These are phyloP conservation scores for Pogona vitticeps DNA, from an alignment of 2,113 vertebrate species.

Conservation along the genomic window DNA sequence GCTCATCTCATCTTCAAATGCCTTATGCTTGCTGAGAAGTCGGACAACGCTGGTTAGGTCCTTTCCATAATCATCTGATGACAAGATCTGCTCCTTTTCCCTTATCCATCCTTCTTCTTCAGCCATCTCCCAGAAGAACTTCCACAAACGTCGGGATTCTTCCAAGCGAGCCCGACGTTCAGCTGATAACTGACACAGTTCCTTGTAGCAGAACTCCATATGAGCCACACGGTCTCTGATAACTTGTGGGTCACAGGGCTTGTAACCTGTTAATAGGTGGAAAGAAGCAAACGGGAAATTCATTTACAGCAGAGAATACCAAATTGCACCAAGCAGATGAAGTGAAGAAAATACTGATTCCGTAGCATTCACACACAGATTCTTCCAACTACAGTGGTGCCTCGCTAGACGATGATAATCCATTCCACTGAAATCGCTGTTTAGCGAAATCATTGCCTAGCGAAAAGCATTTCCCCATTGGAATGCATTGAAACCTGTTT, in stretches of 20 bases:
- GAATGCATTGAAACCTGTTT: too few relatives aligned
- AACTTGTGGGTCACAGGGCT: conserved; percentile 93
- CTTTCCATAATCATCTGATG: conserved; percentile 87
- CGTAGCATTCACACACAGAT: neutral
- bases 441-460: too few relatives aligned
- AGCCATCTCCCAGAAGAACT: conserved; percentile 98
- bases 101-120: conserved; percentile 97
- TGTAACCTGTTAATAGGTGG: conserved; percentile 84
- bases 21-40: conserved; percentile 91
- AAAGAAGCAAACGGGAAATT: conserved; percentile 5
- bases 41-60: conserved; percentile 91
- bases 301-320: neutral
- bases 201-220: conserved; percentile 96
- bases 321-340: neutral
- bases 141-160: conserved; percentile 95
- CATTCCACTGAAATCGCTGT: too few relatives aligned
- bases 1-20: conserved; percentile 93
- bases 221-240: conserved; percentile 92
- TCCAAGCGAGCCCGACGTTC: conserved; percentile 90
- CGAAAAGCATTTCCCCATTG: too few relatives aligned
- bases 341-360: neutral
- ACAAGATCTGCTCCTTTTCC: conserved; percentile 95
- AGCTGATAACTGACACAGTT: conserved; percentile 89
- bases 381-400: too few relatives aligned
- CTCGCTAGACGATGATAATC: too few relatives aligned